Base-by-base conservation (phyloP, 2,888 invertebrate genomes). In the Chironomus tentans region DNA sequence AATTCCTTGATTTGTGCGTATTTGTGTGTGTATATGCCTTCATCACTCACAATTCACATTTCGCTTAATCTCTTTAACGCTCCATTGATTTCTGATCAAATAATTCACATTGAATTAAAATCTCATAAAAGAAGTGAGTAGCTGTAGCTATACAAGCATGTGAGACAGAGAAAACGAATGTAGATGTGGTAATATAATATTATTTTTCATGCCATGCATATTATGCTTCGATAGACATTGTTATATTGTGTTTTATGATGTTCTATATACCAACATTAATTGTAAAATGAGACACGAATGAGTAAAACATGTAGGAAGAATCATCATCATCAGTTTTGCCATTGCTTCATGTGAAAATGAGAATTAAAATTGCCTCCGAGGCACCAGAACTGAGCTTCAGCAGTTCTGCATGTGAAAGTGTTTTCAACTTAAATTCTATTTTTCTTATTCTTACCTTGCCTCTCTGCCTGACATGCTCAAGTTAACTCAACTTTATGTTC, bases 81-180 rank as follows among this genome's bases (percentile, higher is more conserved):
- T 71, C 71, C 56, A 71, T 71, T 71, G 71, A 71, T 71, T 71
- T 56, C 56, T 71, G 71, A 71, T 71, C 71, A 71, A 71, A 71
- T 71, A 71, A 71, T 71, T 71, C 71, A 71, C 71, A 56, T 71
- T 71, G 24, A 71, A 71, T 71, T 71, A 71, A 71, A 71, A 71
- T 71, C 71, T 71, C 71, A 71, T 71, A 71, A 71, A 70, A 47
- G 10, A n/a, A 22, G 71, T 15, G 46, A 56, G 71, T 47, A 71
- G 56, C 48, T 50, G 50, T 50, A 28, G 50, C 50, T 50, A 10
- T 15, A 13, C 1, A 50, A n/a, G 50, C 56, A 56, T 18, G 18
- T 38, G 38, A 38, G 10, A 38, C 10, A 28, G 28, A 28, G 28
- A 28, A 4, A 28, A 28, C 28, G 28, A 28, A 28, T 38, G 10